These are phyloP conservation scores for Xenopus laevis DNA, from an alignment of 2,113 vertebrate genomes.

Conservation along the genomic window DNA sequence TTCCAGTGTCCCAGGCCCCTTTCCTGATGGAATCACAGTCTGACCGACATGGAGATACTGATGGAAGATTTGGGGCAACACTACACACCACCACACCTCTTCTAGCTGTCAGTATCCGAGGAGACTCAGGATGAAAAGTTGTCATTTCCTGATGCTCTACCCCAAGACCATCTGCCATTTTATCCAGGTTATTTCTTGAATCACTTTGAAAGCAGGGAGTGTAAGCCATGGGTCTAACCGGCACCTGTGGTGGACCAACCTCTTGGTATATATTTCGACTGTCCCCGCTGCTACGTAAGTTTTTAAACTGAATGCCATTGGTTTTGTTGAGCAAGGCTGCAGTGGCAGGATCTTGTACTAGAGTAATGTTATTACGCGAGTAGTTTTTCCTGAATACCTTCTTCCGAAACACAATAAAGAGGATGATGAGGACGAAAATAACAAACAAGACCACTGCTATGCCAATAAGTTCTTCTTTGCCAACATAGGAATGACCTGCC, in stretches of 20 bases:
- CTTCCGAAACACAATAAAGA: slow-evolving; percentile 91
- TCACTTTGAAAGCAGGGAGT: slow-evolving; percentile 92
- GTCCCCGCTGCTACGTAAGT: slow-evolving; percentile 73
- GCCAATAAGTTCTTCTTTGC: slow-evolving; percentile 93
- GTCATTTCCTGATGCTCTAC: slow-evolving; percentile 93
- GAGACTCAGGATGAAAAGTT: slow-evolving; percentile 91
- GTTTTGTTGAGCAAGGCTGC: slow-evolving; percentile 90
- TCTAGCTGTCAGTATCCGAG: slow-evolving; percentile 78
- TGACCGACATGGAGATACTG: slow-evolving; percentile 82
- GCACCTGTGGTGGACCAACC: slow-evolving; percentile 84
- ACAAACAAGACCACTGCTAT: slow-evolving; percentile 87
- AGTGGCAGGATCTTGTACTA: slow-evolving; percentile 91
- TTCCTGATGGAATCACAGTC: slow-evolving; percentile 92
- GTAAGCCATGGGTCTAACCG: slow-evolving; percentile 92
- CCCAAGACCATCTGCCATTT: slow-evolving; percentile 76
- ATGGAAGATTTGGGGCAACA: slow-evolving; percentile 87
- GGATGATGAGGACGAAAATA: slow-evolving; percentile 79
- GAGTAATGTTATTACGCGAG: slow-evolving; percentile 87
- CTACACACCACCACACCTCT: slow-evolving; percentile 93
- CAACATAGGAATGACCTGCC: slow-evolving; percentile 86
- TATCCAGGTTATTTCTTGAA: slow-evolving; percentile 81
- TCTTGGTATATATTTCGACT: slow-evolving; percentile 84
- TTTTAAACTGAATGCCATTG: slow-evolving; percentile 85
- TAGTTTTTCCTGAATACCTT: slow-evolving; percentile 94
- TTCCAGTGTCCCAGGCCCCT: slow-evolving; percentile 80